Base-by-base conservation (phyloP, 2,888 invertebrate genomes). In the Elegia similella region DNA sequence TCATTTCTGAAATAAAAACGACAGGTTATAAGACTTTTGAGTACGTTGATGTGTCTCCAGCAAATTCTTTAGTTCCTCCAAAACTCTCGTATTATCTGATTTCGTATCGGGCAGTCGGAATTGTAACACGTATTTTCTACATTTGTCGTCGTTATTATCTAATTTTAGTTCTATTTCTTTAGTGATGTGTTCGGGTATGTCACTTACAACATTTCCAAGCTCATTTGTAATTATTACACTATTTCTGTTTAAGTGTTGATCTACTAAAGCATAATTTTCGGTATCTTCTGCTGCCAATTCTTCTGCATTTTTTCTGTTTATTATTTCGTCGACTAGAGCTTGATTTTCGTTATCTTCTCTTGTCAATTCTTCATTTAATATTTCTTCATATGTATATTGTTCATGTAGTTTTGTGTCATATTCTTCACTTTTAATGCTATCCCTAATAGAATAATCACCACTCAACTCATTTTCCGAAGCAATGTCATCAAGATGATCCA, bases 1-100 rank as follows among this genome's bases (percentile, higher is more conserved):
- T 48, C 8, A 48, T 46, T 23, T 46, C 12, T 46, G 29, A 23
- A 48, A 48, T 15, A 48, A 30, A 30, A 48, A 48, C 13, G 47
- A 48, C 13, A 48, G 15, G 30, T 48, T 48, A 13, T 48, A 48
- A 13, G 29, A 48, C 13, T 30, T 30, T 2, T 30, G 47, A 6
- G 30, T 13, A 6, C 8, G 7, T 8, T 13, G n/a, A 15, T 30
- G 29, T 30, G 13, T 13, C 6, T 30, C 30, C 13, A 48, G 13
- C n/a, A 48, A 7, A 10, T 48, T 48, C 8, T 32, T 48, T 15
- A 48, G 30, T 30, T 30, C 23, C 6, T 46, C 38, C 1, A n/a
- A 12, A 6, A 38, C n/a, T n/a, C n/a, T 38, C 2, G n/a, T 12
- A n/a, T 12, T 10, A 5, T 38, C n/a, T 38, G 23, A 23, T 23